Evolutionary conservation across 2,888 invertebrate species (phyloP).

Genomic region (Amphimallon solstitiale): DNA sequence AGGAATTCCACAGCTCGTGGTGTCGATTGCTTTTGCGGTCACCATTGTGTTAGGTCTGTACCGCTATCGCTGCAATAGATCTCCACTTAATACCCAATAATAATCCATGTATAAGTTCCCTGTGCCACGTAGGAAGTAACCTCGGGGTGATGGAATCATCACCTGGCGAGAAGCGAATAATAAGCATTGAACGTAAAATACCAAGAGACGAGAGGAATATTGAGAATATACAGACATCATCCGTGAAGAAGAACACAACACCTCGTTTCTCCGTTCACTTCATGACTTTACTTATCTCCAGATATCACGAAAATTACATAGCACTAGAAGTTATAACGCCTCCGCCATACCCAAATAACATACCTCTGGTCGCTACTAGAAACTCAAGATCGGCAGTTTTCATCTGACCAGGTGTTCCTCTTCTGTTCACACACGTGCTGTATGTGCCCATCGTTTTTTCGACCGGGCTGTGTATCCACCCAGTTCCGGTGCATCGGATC

Average conservation of each 20-base stretch:
- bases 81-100: constrained; percentile 30
- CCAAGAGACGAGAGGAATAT: constrained; percentile 14
- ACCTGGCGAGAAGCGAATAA: constrained; percentile 24
- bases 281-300: constrained; percentile 47
- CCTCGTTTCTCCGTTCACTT: constrained; percentile 35
- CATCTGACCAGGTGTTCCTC: constrained; percentile 57
- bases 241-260: constrained; percentile 17
- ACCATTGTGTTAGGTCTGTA: constrained; percentile 18
- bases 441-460: constrained; percentile 18
- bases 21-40: constrained; percentile 32
- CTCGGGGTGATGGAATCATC: constrained; percentile 38
- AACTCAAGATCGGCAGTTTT: constrained; percentile 42
- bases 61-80: constrained; percentile 30
- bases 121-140: constrained; percentile 33
- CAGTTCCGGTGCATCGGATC: constrained; percentile 63
- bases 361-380: constrained; percentile 47
- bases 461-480: constrained; percentile 53
- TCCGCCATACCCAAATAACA: constrained; percentile 49
- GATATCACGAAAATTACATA: constrained; percentile 51
- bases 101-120: constrained; percentile 16
- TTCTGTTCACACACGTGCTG: constrained; percentile 62
- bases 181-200: not conserved
- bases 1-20: constrained; percentile 27
- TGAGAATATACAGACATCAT: not conserved
- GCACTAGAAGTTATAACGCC: constrained; percentile 49